Conservation (phyloP, 2,888 invertebrate genomes). For the Amphipyra berbera region DNA sequence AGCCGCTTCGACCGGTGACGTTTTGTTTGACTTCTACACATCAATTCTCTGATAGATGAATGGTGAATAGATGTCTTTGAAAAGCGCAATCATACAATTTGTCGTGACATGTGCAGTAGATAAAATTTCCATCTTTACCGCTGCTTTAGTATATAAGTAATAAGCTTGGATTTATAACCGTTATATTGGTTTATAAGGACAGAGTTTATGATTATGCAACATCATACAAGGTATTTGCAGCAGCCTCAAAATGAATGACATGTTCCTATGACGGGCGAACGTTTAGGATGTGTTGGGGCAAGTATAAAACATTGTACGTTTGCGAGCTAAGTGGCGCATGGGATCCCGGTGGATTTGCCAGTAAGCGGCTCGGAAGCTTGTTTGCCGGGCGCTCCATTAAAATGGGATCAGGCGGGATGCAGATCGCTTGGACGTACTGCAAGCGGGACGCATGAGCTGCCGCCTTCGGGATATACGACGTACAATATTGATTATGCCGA, state of each 20-base stretch:
- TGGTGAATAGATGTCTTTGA: constrained; percentile 63
- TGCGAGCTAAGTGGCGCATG: constrained; percentile 83
- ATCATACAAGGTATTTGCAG: constrained; percentile 32
- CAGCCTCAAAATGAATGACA: constrained; percentile 34
- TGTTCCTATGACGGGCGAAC: constrained; percentile 39
- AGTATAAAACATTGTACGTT: constrained; percentile 76
- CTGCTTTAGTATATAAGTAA: constrained; percentile 20
- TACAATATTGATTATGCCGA: constrained; percentile 55
- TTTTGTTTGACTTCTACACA: constrained; percentile 65
- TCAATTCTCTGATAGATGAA: constrained; percentile 57
- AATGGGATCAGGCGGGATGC: constrained; percentile 89
- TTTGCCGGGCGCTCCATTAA: constrained; percentile 90
- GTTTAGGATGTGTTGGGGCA: constrained; percentile 51
- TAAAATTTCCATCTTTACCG: constrained; percentile 49
- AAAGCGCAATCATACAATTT: constrained; percentile 66
- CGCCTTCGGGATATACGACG: constrained; percentile 62
- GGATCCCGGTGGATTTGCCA: constrained; percentile 86
- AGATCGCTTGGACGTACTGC: constrained; percentile 85
- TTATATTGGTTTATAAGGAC: constrained; percentile 35
- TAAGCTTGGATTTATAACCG: constrained; percentile 36
- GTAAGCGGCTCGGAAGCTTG: constrained; percentile 88
- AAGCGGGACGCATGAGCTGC: constrained; percentile 66
- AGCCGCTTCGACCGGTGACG: constrained; percentile 63
- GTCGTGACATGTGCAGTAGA: constrained; percentile 63
- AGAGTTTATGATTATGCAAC: constrained; percentile 19